These are phyloP conservation scores for Ambastaia sidthimunki DNA, from an alignment of 2,797 vertebrate species.

Conservation along the genomic window DNA sequence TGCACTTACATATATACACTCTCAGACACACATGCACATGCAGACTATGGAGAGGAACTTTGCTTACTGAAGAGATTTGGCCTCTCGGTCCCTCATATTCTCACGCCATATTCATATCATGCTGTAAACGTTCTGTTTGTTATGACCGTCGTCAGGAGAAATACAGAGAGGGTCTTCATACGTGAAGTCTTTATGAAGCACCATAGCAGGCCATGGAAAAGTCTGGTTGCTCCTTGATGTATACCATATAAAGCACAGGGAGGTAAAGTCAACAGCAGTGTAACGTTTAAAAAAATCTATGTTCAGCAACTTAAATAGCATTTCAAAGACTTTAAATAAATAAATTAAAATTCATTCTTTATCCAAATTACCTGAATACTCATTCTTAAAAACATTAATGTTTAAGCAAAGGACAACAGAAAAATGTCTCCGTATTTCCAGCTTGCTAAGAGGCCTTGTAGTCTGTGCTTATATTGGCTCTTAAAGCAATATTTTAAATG, in stretches of 20 bases:
- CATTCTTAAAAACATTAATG: neutral
- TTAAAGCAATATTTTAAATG: too few relatives aligned
- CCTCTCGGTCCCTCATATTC: slow-evolving; percentile 18
- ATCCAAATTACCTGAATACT: neutral
- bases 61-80: slow-evolving; percentile 52
- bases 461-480: too few relatives aligned
- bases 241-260: slow-evolving; percentile 1
- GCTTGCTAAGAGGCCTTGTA: too few relatives aligned
- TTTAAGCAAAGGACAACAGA: neutral
- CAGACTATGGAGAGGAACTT: slow-evolving; percentile 38
- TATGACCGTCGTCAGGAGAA: slow-evolving; percentile 62
- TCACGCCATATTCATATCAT: slow-evolving; percentile 30
- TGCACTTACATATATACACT: slow-evolving; percentile 45
- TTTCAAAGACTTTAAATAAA: too few relatives aligned
- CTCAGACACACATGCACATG: slow-evolving; percentile 37
- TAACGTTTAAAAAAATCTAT: neutral
- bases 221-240: neutral
- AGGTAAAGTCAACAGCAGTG: slow-evolving; percentile 5
- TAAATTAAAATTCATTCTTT: too few relatives aligned
- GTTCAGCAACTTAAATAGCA: neutral
- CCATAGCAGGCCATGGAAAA: slow-evolving; percentile 9
- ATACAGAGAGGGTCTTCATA: slow-evolving; percentile 46
- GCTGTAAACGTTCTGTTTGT: slow-evolving; percentile 54
- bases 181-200: slow-evolving; percentile 55
- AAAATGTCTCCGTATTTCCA: too few relatives aligned